A percentile compares a stretch with the other conserved stretches of the same genome.
These are phyloP conservation scores for Gonatopus flavifemur DNA, from an alignment of 1,140 invertebrate genomes.

Conservation along the genomic window DNA sequence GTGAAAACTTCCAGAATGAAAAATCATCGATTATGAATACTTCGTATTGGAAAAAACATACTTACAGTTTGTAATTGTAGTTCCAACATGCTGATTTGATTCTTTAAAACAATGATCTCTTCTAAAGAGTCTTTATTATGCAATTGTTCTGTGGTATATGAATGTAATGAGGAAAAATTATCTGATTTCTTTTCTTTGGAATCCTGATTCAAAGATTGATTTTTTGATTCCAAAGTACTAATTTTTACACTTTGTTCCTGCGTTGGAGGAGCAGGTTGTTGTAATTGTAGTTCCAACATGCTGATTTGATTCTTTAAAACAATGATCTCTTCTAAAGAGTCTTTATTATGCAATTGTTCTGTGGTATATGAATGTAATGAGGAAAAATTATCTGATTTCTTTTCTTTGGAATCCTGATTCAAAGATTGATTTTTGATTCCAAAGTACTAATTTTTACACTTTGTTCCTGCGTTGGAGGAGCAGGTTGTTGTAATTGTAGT, in stretches of 20 bases:
- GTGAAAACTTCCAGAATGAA: conserved; percentile 1
- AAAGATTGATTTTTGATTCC: neutral
- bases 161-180: neutral
- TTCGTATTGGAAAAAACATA: neutral
- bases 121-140: conserved; percentile 8
- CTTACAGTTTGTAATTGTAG: conserved; percentile 24
- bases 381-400: neutral
- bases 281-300: neutral
- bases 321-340: conserved; percentile 10
- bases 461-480: neutral
- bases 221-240: no score
- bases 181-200: neutral
- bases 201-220: neutral
- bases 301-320: neutral
- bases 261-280: neutral
- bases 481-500: neutral
- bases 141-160: neutral
- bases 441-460: no score
- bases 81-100: conserved; percentile 23
- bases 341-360: conserved; percentile 5
- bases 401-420: conserved; percentile 5
- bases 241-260: no score
- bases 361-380: neutral
- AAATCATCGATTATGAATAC: neutral
- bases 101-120: conserved; percentile 14